These are phyloP conservation scores for Eulithis prunata DNA, from an alignment of 2,888 invertebrate genomes.

Conservation along the genomic window DNA sequence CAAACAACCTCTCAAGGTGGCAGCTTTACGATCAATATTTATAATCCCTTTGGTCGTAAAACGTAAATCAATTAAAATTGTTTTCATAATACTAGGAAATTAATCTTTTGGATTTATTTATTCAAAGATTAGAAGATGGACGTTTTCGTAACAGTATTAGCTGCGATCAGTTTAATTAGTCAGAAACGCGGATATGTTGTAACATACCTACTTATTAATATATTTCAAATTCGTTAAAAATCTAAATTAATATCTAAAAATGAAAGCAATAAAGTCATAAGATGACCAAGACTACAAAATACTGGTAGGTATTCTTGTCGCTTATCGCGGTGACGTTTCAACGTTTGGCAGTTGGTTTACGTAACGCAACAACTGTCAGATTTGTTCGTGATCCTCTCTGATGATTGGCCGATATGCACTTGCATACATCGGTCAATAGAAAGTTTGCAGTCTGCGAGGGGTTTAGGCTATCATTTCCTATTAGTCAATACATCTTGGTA, in stretches of 20 bases:
- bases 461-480: too few species aligned
- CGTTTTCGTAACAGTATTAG: slow-evolving; percentile 28
- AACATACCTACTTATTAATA: neutral
- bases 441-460: too few species aligned
- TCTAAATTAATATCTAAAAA: slow-evolving; percentile 16
- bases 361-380: too few species aligned
- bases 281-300: neutral
- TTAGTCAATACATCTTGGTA: too few species aligned
- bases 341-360: too few species aligned
- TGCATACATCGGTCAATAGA: too few species aligned
- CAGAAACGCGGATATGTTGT: slow-evolving; percentile 32
- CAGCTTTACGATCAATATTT: slow-evolving; percentile 25
- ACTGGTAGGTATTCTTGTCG: neutral
- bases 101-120: slow-evolving; percentile 39
- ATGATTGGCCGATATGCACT: too few species aligned
- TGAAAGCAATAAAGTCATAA: slow-evolving; percentile 4
- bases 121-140: slow-evolving; percentile 42
- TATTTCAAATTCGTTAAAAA: slow-evolving; percentile 4
- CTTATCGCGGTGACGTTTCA: too few species aligned
- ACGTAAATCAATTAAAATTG: slow-evolving; percentile 42
- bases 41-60: slow-evolving; percentile 36
- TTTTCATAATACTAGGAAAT: slow-evolving; percentile 34
- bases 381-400: too few species aligned
- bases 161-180: slow-evolving; percentile 29
- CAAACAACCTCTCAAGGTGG: slow-evolving; percentile 21